Base-by-base conservation (phyloP, 2,113 vertebrate species). In the Triplophysa siluroides region DNA sequence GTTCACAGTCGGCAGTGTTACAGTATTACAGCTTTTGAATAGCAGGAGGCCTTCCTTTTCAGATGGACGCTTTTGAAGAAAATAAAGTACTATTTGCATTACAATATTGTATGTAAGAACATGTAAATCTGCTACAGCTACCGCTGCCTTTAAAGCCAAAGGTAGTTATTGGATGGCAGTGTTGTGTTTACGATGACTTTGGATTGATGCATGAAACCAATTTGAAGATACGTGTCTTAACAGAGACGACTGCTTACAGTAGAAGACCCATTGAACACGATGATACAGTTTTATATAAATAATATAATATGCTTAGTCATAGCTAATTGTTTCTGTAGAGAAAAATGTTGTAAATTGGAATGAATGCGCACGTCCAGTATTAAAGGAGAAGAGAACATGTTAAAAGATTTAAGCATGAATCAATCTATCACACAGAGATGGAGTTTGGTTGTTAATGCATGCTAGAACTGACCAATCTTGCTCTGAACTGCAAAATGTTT, bases 251-350 rank as follows among this genome's bases (percentile, higher is more conserved):
- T 23, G 24, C 54, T 50, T 69, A 45, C 19, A 52, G 50, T 60
- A 79, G 18, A 14, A 66, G 18, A 78, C 8, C 68, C 47, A 78
- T 26, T 26, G 45, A 81, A 56, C 65, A 64, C 13, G n/a, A 64
- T 50, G 16, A 52, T 19, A 14, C 38, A 61, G 74, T 72, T 8
- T 29, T 47, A 78, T 7, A 38, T 38, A 72, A 73, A 10, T 41
- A 21, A 78, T 67, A 73, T 56, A 18, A 23, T 14, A 78, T 68
- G 23, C 18, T 19, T 33, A 58, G 26, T 38, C 33, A 38, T 38
- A 52, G 41, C 63, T 81, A 67, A 58, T 70, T 81, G 10, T 33
- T 13, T 83, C 29, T 76, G 41, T 52, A 26, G 18, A 72, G 2
- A n/a, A 60, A 64, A 19, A 23, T 29, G 0, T 8, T 72, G n/a